phyloP scores from a whole-genome alignment of 1,140 invertebrate species.

The Drosophila pachea region DNA sequence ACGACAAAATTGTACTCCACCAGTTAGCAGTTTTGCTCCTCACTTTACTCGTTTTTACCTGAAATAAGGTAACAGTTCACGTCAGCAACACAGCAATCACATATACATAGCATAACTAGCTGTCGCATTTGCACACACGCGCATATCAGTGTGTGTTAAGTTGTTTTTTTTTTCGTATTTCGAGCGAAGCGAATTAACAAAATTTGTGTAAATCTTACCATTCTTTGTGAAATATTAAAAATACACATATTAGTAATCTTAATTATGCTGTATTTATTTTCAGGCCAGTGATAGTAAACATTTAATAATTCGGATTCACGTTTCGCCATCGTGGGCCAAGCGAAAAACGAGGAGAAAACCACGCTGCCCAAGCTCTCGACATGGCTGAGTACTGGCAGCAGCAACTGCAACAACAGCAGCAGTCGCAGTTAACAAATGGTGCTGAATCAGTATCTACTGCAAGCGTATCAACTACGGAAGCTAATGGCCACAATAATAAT shows the following conservation, averaged over 20 bases:
- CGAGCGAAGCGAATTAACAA: conserved; percentile 35
- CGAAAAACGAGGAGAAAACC: conserved; percentile 17
- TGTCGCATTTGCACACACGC: conserved; percentile 35
- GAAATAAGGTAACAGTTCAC: conserved; percentile 27
- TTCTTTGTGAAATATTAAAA: conserved; percentile 42
- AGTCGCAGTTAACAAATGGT: conserved; percentile 47
- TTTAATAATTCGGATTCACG: conserved; percentile 33
- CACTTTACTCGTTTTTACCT: conserved; percentile 16
- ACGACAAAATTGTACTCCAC: conserved; percentile 3
- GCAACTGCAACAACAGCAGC: conserved; percentile 19
- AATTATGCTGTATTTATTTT: conserved; percentile 23
- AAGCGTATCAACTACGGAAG: conserved; percentile 23
- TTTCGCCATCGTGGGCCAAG: conserved; percentile 43
- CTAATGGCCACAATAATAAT: conserved; percentile 41
- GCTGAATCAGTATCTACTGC: conserved; percentile 26
- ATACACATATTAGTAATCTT: background rate
- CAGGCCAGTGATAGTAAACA: conserved; percentile 15
- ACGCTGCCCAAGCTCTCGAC: conserved; percentile 17
- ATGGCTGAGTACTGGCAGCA: conserved; percentile 70
- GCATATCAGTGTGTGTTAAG: conserved; percentile 24
- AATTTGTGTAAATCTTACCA: conserved; percentile 48
- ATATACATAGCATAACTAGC: conserved; percentile 12
- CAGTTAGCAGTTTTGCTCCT: conserved; percentile 11
- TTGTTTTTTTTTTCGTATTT: conserved; percentile 34
- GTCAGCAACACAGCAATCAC: conserved; percentile 35